Evolutionary conservation across 53 echinoderm and acorn worm species (phyloP), one percentile per base, ranked within the genome.

Genomic region (Glandiceps talaboti): DNA sequence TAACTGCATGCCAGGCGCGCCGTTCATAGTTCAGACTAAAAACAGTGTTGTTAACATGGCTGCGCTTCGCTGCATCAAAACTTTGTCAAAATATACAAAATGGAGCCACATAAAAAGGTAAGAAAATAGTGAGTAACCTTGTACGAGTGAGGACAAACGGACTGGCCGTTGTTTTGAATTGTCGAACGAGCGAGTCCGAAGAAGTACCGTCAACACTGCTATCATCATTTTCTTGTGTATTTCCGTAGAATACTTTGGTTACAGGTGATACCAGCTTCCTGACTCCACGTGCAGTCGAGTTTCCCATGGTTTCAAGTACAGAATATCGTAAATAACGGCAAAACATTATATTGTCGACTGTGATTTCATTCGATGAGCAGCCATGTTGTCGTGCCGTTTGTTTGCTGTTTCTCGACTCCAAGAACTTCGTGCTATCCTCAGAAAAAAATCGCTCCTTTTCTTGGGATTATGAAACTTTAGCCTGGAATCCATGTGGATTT

Each of bases 101-200:
- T 79, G 28, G 27, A 79, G 79, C 0, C 28, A n/a, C 33, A n/a
- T 25, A 33, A 32, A 30, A 32, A 77, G 25, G 30, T n/a, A 32
- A 25, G 25, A 80, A 33, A 14, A 33, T 14, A 1, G 25, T 32
- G 27, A 79, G 31, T 83, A 75, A 87, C 87, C 87, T 87, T 80
- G 73, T 87, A 30, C 87, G 83, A 30, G 80, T 83, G 30, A 31
- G 83, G 14, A 87, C 77, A 32, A 83, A 87, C 72, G 87, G 87
- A 30, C 80, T 87, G 73, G 76, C 83, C 64, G 64, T 20, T 45
- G 64, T 20, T 12, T 20, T 12, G 64, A 45, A 45, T 6, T 20
- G 64, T 20, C 20, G 6, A 20, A 6, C 6, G 20, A 45, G 64
- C 20, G 64, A 6, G 20, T 45, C 64, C 6, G 6, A 12, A 45